Base-by-base conservation (phyloP, 2,888 invertebrate genomes). In the Nemotelus nigrinus region DNA sequence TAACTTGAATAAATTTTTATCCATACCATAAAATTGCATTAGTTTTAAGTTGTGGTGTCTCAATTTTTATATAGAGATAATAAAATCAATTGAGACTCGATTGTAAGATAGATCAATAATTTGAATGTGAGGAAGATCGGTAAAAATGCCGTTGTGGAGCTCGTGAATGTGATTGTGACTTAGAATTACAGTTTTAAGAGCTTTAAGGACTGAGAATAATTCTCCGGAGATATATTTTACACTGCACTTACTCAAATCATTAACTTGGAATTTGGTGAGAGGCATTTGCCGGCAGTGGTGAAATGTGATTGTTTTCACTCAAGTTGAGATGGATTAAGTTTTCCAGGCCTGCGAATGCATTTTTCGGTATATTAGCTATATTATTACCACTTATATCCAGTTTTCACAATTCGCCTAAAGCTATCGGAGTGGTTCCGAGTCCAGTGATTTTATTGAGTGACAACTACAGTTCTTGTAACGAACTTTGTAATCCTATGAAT, bases 331-430 rank as follows among this genome's bases (percentile, higher is more conserved):
- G 90, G 45, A 92, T 89, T 79, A 96, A 86, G 78, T 90, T 91
- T 0, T 91, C 90, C 68, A 95, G 87, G 44, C 90, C 89, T 71
- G 90, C 89, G 80, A 95, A 93, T 0, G 92, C 90, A 77, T 91
- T 91, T 0, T 90, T 89, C 0, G 93, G 90, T 65, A 95, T 87
- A 82, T 93, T 93, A 0, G 91, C 92, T 67, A 95, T 86, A 83
- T 92, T 92, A 84, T 96, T 97, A 79, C 92, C 91, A 75, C 95
- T 94, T 76, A 96, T 87, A 85, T 95, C 95, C 45, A 96, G 87
- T 47, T 89, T 90, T 84, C 92, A 89, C 48, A 96, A 87, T 81
- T 90, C 91, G 1, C 89, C 86, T 79, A 94, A 88, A 44, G 90
- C 89, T 65, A 94, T 83, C 0, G 93, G 91, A 45, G 91, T 88